These are phyloP conservation scores for Myocastor coypus DNA, from an alignment of 2,113 vertebrate genomes.

Conservation along the genomic window DNA sequence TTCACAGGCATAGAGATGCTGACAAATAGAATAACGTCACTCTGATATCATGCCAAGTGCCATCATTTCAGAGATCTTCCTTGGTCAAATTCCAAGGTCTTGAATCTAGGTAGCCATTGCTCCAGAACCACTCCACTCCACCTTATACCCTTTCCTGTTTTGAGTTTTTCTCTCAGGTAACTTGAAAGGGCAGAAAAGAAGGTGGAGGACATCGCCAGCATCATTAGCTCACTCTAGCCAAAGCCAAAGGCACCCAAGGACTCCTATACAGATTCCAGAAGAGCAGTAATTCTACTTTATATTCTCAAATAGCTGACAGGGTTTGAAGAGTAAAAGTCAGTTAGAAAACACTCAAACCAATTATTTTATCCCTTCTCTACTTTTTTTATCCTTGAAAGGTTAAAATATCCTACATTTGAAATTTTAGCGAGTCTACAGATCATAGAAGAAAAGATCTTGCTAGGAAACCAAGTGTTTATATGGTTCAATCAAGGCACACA, in stretches of 20 bases:
- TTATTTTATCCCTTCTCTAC: not conserved
- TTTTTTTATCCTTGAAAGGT: not conserved
- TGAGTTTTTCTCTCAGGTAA: not conserved
- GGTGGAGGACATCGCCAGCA: no score
- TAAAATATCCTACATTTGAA: not conserved
- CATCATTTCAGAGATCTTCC: not conserved
- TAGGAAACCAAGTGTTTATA: not conserved
- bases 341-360: not conserved
- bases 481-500: not conserved
- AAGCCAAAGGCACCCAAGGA: not conserved
- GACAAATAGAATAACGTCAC: not conserved
- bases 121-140: not conserved
- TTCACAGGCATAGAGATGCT: not conserved
- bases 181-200: not conserved
- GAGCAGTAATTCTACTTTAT: not conserved
- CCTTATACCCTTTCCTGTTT: not conserved
- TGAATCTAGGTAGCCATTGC: not conserved
- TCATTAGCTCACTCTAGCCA: not conserved
- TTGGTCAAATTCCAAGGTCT: not conserved
- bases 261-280: not conserved
- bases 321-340: constrained; percentile 28
- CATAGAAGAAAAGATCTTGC: not conserved
- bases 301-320: not conserved
- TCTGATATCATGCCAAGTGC: not conserved
- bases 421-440: not conserved